Evolutionary conservation across 64 coral and sea anemone species (phyloP).

Genomic region (Platygyra sinensis): DNA sequence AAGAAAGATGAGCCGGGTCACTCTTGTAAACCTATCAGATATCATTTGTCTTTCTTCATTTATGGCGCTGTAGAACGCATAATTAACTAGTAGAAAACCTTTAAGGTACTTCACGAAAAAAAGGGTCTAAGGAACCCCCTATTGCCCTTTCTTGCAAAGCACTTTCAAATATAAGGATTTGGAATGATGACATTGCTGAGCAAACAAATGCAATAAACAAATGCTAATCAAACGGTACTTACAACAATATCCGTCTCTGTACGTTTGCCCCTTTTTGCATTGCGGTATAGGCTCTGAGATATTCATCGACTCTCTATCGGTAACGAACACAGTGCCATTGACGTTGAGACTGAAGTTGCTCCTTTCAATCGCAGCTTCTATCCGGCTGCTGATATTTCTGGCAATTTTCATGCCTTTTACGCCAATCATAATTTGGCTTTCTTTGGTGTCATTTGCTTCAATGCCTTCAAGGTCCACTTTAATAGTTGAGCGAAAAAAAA

Average conservation of each 20-base stretch:
- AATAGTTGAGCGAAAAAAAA: not conserved
- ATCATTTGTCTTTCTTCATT: no score
- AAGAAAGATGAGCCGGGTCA: no score
- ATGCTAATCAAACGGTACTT: no score
- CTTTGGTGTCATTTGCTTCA: not conserved
- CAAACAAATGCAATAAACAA: no score
- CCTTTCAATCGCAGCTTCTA: slow-evolving; percentile 5
- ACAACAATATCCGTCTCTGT: slow-evolving; percentile 9
- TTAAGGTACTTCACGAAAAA: no score
- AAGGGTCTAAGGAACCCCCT: no score
- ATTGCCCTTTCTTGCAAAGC: no score
- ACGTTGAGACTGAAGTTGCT: slow-evolving; percentile 28
- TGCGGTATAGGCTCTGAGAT: not conserved
- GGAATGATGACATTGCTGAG: no score
- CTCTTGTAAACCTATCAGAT: no score
- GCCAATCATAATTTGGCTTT: not conserved
- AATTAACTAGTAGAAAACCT: no score
- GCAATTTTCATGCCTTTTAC: not conserved
- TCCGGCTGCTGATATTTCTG: not conserved
- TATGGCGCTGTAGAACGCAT: no score
- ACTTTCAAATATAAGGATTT: no score
- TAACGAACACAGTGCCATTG: not conserved
- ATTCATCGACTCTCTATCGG: slow-evolving; percentile 7
- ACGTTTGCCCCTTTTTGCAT: slow-evolving; percentile 1
- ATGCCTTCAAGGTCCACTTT: not conserved